phyloP scores from a whole-genome alignment of 1,140 invertebrate genomes.

The Bactericera cockerelli region DNA sequence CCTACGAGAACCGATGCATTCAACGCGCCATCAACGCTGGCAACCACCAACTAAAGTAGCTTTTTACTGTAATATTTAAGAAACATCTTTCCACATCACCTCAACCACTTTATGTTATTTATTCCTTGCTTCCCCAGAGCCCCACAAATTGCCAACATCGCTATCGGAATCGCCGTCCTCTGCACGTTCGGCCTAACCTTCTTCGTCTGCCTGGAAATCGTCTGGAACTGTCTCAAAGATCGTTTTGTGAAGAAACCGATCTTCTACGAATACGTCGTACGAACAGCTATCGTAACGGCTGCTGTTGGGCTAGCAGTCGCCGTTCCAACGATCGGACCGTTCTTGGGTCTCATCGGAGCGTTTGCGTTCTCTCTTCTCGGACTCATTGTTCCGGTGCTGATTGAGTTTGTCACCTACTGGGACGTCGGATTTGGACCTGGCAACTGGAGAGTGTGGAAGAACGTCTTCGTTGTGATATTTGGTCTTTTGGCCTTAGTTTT shows the following conservation, averaged over 20 bases:
- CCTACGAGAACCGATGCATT: too few species aligned
- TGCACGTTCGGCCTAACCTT: constrained; percentile 91
- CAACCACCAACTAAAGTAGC: too few species aligned
- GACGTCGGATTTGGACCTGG: constrained; percentile 39
- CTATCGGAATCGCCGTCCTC: constrained; percentile 77
- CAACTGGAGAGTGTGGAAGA: constrained; percentile 61
- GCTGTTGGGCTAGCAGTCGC: constrained; percentile 50
- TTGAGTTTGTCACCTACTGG: constrained; percentile 69
- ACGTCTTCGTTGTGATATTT: constrained; percentile 50
- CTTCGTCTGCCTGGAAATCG: constrained; percentile 79
- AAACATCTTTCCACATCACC: too few species aligned
- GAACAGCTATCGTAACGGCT: constrained; percentile 39
- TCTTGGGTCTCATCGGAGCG: constrained; percentile 89
- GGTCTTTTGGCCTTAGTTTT: constrained; percentile 60
- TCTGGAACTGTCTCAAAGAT: constrained; percentile 55
- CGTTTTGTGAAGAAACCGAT: constrained; percentile 44
- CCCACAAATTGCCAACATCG: constrained; percentile 67
- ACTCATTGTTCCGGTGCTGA: constrained; percentile 73
- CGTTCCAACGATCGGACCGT: constrained; percentile 74
- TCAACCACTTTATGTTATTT: too few species aligned
- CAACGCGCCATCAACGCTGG: too few species aligned
- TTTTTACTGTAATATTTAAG: too few species aligned
- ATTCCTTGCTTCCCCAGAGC: constrained; percentile 44
- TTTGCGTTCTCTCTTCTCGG: constrained; percentile 87
- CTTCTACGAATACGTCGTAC: constrained; percentile 58